phyloP scores from a whole-genome alignment of 2,113 vertebrate species.

The Corythornis vintsioides region DNA sequence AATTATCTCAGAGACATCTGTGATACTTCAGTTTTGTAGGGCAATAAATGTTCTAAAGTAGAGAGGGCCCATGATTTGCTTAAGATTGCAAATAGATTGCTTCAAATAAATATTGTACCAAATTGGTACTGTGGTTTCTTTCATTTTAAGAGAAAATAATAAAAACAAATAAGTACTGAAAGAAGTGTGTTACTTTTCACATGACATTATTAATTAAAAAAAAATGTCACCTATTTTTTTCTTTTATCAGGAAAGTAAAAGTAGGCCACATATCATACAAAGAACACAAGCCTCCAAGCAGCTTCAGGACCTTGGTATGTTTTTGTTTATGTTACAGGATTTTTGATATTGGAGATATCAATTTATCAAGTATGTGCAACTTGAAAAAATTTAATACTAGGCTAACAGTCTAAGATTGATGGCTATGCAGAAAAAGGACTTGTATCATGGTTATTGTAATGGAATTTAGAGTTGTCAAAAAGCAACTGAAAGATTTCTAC shows the following conservation, averaged over 20 bases:
- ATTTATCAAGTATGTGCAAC: background rate
- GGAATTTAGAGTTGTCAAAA: background rate
- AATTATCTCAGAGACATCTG: background rate
- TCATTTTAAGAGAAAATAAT: background rate
- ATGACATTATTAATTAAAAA: background rate
- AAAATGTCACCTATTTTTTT: conserved; percentile 17
- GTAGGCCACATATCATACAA: conserved; percentile 79
- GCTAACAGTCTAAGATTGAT: background rate
- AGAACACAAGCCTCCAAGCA: conserved; percentile 69
- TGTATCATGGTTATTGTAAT: background rate
- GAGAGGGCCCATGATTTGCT: background rate
- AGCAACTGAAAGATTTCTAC: background rate
- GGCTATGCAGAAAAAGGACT: background rate
- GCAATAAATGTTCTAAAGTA: background rate
- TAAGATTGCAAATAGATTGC: background rate
- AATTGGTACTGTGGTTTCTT: background rate
- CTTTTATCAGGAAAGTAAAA: conserved; percentile 74
- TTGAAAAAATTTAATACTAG: background rate
- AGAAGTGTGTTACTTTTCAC: background rate
- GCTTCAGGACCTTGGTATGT: conserved; percentile 71
- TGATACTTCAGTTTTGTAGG: background rate
- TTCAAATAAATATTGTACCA: background rate
- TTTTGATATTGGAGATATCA: background rate
- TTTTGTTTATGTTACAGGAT: background rate
- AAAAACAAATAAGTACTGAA: background rate